Base-by-base conservation (phyloP, 2,888 invertebrate genomes). In the Sarcophaga subvicina region DNA sequence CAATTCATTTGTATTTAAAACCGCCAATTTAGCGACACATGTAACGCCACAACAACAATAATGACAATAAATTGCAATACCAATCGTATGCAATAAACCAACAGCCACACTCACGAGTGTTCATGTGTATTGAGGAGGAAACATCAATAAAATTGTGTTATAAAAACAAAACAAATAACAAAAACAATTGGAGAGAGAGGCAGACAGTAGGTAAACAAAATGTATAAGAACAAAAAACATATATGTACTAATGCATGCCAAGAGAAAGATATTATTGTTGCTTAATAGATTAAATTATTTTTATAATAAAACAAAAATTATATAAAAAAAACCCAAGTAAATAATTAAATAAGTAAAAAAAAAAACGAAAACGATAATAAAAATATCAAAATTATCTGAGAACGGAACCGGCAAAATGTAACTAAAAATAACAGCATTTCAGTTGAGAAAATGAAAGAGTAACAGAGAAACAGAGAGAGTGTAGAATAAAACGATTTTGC, bases 361-460 rank as follows among this genome's bases (percentile, higher is more conserved):
- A 20, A 20, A 22, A 22, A 22, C 22, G 45, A 25, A n/a, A 77
- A 62, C 60, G 27, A 63, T 2, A 20, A 69, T n/a, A 67, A 20
- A 67, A 67, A 37, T 45, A 66, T 1, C 37, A 59, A n/a, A n/a
- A 20, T 49, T 14, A 60, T 17, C 47, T 8, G 20, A 25, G 17
- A 72, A 66, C 47, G 49, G 11, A 73, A 75, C 80, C 80, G 73
- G 80, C 80, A 62, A 59, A 59, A 11, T 22, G 4, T 10, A 59
- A 11, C 6, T 60, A 64, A n/a, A 27, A 64, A 63, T 64, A 64
- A 72, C 0, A 45, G 54, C 14, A 27, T 25, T 6, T 25, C 25
- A 45, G 14, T 4, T n/a, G 10, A 20, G 66, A 67, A n/a, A 59
- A 45, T 2, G 54, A 54, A 17, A 64, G 37, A 54, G 20, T 59